Evolutionary conservation across 2,797 vertebrate species (phyloP), one percentile per base, ranked within the genome.

Genomic region (Gallinago solitaria): DNA sequence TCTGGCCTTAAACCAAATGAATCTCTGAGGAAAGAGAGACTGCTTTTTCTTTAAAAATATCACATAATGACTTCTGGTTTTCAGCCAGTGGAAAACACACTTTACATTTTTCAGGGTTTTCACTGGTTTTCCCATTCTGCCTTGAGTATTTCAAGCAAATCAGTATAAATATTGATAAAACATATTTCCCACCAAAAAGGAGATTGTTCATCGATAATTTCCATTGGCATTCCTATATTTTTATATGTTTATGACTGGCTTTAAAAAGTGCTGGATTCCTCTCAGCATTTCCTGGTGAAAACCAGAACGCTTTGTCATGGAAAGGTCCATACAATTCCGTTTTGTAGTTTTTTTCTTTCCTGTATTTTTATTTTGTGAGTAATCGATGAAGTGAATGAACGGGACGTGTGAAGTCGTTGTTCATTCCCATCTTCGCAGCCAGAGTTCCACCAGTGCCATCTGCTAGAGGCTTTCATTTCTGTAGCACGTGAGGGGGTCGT

Each of bases 101-200:
- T 90, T 79, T 59, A 88, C 19, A 76, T 92, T 92, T 86, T 84
- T 82, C 56, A 70, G 54, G 45, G 48, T 80, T 93, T 80, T 71
- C 41, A 84, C 74, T 82, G 60, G 8, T 79, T 87, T 90, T 82
- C 71, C 81, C 41, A n/a, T 85, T 95, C 60, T 80, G 59, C 68
- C 45, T 43, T 30, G 28, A 47, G n/a, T 70, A 90, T 85, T 91
- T 94, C 80, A 70, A 94, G 65, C 37, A 79, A 59, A 93, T 77
- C 48, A 87, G 30, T 41, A 57, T 33, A 91, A 89, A 89, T 85
- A 92, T 94, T 87, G 88, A 92, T 88, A 89, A 90, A 93, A 77
- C 81, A 45, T 80, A 74, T 95, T 95, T 95, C 70, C 80, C 56
- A 95, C 80, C 74, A 61, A 94, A 96, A 93, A 90, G 32, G 54